Conservation (phyloP, 1,140 invertebrate genomes). For the Stegodyphus mimosarum region DNA sequence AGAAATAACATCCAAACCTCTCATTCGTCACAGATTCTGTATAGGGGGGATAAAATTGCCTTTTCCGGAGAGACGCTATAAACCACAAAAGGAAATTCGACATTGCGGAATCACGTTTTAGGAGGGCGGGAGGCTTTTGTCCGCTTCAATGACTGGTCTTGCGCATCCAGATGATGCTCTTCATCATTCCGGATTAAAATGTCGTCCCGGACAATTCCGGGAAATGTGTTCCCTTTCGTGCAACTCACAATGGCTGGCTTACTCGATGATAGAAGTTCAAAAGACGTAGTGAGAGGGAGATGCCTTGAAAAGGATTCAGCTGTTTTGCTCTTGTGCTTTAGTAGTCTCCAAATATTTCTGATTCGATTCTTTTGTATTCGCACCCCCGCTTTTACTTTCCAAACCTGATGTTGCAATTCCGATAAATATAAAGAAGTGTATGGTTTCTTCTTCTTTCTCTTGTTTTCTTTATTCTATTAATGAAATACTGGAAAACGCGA, state of each 20-base stretch:
- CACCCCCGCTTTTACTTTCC: neutral
- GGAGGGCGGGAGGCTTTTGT: constrained; percentile 40
- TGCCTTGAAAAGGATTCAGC: neutral
- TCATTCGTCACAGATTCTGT: constrained; percentile 37
- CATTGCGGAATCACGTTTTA: constrained; percentile 53
- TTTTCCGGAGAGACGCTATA: constrained; percentile 9
- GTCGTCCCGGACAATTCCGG: constrained; percentile 56
- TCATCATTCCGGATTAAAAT: constrained; percentile 59
- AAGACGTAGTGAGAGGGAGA: constrained; percentile 25
- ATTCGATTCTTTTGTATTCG: constrained; percentile 45
- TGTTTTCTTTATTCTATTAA: neutral
- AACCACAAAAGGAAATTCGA: constrained; percentile 47
- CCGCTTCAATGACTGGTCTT: constrained; percentile 49
- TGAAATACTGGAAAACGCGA: no score
- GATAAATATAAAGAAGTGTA: constrained; percentile 6
- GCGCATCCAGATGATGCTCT: constrained; percentile 47
- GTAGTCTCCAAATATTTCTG: constrained; percentile 58
- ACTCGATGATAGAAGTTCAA: constrained; percentile 47
- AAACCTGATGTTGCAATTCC: constrained; percentile 7
- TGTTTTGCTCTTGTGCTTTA: constrained; percentile 41
- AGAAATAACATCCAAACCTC: constrained; percentile 53
- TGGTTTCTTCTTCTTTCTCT: neutral
- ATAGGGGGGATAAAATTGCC: constrained; percentile 29
- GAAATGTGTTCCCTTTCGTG: constrained; percentile 50
- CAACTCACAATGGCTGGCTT: constrained; percentile 24